Base-by-base conservation (phyloP, 30 jellyfish, hydroid and myxozoan species). In the Mastigias papua region DNA sequence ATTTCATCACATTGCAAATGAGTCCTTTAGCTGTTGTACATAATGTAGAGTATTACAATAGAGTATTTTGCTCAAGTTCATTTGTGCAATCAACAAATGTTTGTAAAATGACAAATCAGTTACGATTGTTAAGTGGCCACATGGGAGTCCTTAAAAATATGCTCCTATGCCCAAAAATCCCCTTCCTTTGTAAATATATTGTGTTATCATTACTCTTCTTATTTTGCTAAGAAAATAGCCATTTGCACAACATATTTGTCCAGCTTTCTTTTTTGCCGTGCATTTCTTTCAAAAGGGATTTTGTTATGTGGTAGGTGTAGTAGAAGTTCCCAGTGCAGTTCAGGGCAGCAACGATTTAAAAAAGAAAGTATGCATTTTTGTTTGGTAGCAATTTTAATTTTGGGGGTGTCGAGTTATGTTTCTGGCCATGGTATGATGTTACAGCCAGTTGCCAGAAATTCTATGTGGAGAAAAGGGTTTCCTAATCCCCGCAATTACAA, bases 391-490 rank as follows among this genome's bases (percentile, higher is more conserved):
- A 8, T 37, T 35, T 2, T 68, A 7, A 34, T 46, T 0, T 34
- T 25, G 1, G 72, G 54, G 82, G 30, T 62, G 11, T 0, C 61
- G 27, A 66, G 77, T n/a, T n/a, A 26, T 4, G 51, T 69, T 70
- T 34, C 51, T 26, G 94, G 97, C 34, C 98, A 92, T 54, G 98
- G 98, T 15, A 82, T 75, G 70, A 33, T 92, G 89, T 69, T 82
- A 48, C 81, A 79, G 22, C 98, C 98, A 25, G 91, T 93, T 5
- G 88, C 94, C 25, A 50, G 98, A 33, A 92, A 92, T 60, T 73
- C 92, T 29, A 87, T 87, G 97, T 92, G 98, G 98, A 49, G 98
- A 48, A 86, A 60, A 32, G 94, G 95, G 10, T 86, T 86, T 64
- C 48, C 76, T 21, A 87, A 63, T 29, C 98, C 98, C 0, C 60